Percentiles rank a stretch among this genome's conserved stretches.
These are phyloP conservation scores for Liasis olivaceus DNA, from an alignment of 2,797 vertebrate species.

Conservation along the genomic window DNA sequence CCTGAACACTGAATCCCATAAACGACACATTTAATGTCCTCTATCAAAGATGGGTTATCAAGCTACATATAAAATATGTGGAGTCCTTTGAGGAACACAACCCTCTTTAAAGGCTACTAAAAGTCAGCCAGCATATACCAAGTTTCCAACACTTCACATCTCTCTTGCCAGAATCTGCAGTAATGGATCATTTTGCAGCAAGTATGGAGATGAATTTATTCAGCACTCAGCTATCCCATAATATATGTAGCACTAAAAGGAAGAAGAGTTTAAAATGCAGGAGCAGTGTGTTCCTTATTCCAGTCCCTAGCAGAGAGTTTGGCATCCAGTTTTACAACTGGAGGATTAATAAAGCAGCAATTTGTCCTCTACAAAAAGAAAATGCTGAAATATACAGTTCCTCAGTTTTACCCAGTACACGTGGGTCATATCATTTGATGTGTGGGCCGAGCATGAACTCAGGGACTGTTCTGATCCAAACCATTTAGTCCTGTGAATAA, in stretches of 20 bases:
- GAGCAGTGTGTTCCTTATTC: conserved; percentile 2
- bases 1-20: neutral
- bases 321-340: neutral
- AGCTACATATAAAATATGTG: neutral
- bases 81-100: neutral
- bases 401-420: neutral
- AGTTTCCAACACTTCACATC: neutral
- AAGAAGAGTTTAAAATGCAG: neutral
- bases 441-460: neutral
- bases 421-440: neutral
- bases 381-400: conserved; percentile 3
- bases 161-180: neutral
- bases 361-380: neutral
- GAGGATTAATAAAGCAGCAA: conserved; percentile 14
- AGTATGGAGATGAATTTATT: neutral
- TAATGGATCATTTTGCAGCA: conserved; percentile 1
- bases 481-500: neutral
- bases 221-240: neutral
- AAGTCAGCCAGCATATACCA: neutral
- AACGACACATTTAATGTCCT: neutral
- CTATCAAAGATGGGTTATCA: neutral
- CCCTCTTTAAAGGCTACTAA: neutral
- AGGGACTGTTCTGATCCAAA: neutral
- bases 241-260: neutral
- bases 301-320: neutral